Base-by-base conservation (phyloP, 2,797 vertebrate species). In the Synanceia verrucosa region DNA sequence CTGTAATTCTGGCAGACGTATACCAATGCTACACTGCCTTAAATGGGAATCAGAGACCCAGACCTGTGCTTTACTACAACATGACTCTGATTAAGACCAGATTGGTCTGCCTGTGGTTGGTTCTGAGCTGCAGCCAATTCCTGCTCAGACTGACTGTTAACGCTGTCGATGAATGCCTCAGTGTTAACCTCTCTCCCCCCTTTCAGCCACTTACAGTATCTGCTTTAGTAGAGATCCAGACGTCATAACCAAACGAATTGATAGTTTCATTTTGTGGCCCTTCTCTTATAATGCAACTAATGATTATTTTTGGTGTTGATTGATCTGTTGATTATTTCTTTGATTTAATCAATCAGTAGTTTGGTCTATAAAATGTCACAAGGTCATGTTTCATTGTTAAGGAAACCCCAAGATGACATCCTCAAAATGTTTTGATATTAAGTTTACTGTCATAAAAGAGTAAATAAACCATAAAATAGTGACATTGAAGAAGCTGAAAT, bases 31-130 rank as follows among this genome's bases (percentile, higher is more conserved):
- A 62, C 86, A 93, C 88, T 94, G 88, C 94, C 94, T 94, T 95
- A 95, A 93, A 95, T 94, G 94, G 94, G 83, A 93, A 94, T 90
- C 86, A 87, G 86, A 89, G 86, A 88, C 79, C 79, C 80, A 90
- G 91, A 80, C 81, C 82, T 90, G 82, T 79, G 88, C 91, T 93
- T 90, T 88, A 91, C 90, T 90, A 87, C 91, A 91, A 76, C 88
- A 87, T 83, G 86, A 67, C 83, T 89, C 88, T 94, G 93, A 94
- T 95, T 94, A 94, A 88, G 91, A 83, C 89, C 93, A 94, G 93
- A 93, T 89, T 90, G 76, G 85, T 83, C 90, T 86, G 83, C 83
- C 72, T 82, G 81, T 79, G 74, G 85, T 86, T 83, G 82, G 80
- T 84, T 85, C 84, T 89, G 91, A 91, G 87, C 55, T 71, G 59